Conservation (phyloP, 1,140 invertebrate species). For the Mactra quadrangularis region DNA sequence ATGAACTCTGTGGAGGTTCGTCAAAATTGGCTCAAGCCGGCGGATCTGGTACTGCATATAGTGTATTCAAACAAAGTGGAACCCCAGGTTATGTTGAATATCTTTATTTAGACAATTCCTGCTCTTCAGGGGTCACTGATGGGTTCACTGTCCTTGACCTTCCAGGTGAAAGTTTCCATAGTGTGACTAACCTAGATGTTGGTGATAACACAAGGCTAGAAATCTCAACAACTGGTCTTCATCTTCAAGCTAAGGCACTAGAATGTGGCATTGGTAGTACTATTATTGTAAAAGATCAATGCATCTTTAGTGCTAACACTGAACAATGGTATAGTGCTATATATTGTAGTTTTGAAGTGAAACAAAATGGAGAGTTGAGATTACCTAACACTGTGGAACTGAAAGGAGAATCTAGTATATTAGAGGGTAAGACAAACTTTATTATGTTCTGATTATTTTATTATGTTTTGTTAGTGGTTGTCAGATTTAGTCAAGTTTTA, state of each 20-base stretch:
- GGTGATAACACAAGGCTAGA: conserved; percentile 56
- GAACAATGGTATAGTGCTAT: conserved; percentile 67
- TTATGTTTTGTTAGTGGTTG: no score
- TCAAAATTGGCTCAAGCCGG: conserved; percentile 65
- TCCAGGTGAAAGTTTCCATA: conserved; percentile 7
- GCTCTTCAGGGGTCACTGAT: conserved; percentile 37
- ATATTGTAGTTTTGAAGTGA: conserved; percentile 72
- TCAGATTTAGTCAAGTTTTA: no score
- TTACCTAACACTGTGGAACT: conserved; percentile 74
- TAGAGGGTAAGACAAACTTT: conserved; percentile 75
- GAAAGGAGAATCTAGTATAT: conserved; percentile 69
- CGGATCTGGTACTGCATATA: conserved; percentile 71
- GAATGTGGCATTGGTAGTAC: conserved; percentile 66
- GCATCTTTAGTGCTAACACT: conserved; percentile 71
- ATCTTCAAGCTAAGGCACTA: conserved; percentile 67
- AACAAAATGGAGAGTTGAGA: conserved; percentile 68
- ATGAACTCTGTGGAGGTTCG: conserved; percentile 66
- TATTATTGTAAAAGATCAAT: conserved; percentile 66
- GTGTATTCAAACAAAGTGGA: conserved; percentile 54
- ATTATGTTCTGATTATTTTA: no score
- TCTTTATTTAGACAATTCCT: conserved; percentile 68
- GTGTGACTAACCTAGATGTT: conserved; percentile 57
- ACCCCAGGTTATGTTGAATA: conserved; percentile 45
- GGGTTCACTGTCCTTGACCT: conserved; percentile 64
- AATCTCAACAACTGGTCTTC: conserved; percentile 60